These are phyloP conservation scores for Odocoileus hemionus DNA, from an alignment of 2,113 vertebrate genomes.

Conservation along the genomic window DNA sequence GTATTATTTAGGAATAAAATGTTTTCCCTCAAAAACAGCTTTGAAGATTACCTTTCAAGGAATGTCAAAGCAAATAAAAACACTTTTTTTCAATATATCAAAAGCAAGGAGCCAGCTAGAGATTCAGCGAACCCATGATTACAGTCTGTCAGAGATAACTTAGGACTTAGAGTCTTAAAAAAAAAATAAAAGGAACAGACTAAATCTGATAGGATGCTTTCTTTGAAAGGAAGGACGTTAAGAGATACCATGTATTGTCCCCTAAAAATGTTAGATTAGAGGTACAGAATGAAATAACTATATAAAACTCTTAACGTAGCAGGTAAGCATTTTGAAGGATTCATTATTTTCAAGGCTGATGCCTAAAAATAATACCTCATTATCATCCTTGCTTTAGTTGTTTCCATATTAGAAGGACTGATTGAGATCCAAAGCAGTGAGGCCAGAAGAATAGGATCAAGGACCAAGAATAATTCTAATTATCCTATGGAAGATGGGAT, in stretches of 20 bases:
- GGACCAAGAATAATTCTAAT: not conserved
- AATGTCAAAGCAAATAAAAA: not conserved
- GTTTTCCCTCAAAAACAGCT: not conserved
- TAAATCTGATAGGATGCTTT: not conserved
- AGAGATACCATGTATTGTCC: not conserved
- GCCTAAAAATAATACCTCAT: not conserved
- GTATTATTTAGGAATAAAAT: not conserved
- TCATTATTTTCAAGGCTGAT: not conserved
- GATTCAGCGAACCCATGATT: not conserved
- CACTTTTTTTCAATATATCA: not conserved
- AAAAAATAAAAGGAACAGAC: not conserved
- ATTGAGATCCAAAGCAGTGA: not conserved
- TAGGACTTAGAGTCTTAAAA: not conserved
- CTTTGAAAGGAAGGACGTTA: not conserved
- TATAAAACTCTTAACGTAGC: not conserved
- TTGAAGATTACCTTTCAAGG: slow-evolving; percentile 1
- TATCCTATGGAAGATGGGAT: not conserved
- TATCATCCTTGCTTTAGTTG: not conserved
- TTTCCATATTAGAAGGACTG: not conserved
- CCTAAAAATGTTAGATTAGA: not conserved
- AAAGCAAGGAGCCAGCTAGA: not conserved
- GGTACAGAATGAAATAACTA: not conserved
- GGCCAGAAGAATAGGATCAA: not conserved
- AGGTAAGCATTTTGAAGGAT: not conserved
- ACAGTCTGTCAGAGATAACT: not conserved